Percentiles rank a stretch among this genome's conserved stretches.
Evolutionary conservation across 2,888 invertebrate genomes (phyloP).

Genomic region (Bombyx huttoni): DNA sequence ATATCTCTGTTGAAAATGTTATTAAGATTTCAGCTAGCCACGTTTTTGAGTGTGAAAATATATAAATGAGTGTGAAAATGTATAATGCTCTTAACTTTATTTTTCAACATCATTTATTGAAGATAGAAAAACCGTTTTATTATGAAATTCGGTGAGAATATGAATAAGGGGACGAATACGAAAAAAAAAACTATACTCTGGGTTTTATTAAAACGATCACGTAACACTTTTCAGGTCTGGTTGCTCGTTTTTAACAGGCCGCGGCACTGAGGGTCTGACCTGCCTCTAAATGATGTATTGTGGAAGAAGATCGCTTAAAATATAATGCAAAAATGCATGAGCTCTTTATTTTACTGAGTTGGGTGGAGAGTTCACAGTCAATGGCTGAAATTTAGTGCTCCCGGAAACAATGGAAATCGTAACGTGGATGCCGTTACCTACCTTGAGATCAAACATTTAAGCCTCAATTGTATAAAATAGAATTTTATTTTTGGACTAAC

Average conservation of each 20-base stretch:
- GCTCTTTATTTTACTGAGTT: neutral
- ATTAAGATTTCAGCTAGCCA: no score
- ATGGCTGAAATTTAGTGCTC: no score
- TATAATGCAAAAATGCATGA: neutral
- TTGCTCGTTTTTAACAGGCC: neutral
- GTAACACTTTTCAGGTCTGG: neutral
- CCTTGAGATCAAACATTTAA: no score
- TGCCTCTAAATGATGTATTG: neutral
- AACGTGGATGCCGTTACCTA: no score
- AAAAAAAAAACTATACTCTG: neutral
- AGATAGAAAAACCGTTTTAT: neutral
- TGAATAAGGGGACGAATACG: neutral
- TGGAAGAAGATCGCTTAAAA: neutral
- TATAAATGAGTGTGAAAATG: no score
- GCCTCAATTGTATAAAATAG: no score
- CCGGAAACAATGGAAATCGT: no score
- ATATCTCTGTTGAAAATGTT: no score
- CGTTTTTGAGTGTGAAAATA: no score
- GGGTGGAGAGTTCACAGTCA: no score
- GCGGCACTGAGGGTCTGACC: neutral
- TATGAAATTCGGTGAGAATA: neutral
- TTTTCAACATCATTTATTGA: neutral
- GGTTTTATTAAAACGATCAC: neutral
- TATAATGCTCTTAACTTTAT: no score
- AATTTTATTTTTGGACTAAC: no score